Percentiles rank a stretch among this genome's conserved stretches.
Evolutionary conservation across 2,113 vertebrate species (phyloP).

Genomic region (Phocoena phocoena): DNA sequence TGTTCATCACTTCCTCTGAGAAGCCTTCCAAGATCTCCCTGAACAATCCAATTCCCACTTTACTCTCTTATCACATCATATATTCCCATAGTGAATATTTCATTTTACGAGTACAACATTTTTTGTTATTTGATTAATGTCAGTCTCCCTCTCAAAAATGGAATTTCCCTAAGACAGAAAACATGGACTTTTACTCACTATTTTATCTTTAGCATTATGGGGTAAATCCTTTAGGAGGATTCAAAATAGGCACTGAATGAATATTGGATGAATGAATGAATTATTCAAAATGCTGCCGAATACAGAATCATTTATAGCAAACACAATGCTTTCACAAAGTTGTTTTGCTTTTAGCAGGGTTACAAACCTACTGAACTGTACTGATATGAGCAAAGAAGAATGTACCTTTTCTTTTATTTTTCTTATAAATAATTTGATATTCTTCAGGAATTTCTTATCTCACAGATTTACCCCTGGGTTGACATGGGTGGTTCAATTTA

Average conservation of each 20-base stretch:
- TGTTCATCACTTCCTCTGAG: background rate
- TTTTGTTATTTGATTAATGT: background rate
- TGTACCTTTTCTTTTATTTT: background rate
- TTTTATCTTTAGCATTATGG: background rate
- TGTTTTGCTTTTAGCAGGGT: background rate
- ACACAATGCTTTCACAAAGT: background rate
- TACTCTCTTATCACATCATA: background rate
- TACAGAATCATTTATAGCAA: background rate
- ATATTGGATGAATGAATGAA: slow-evolving; percentile 36
- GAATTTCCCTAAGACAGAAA: background rate
- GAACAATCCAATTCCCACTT: background rate
- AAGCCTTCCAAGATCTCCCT: background rate
- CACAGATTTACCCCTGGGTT: background rate
- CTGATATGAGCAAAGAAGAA: background rate
- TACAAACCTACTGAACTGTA: background rate
- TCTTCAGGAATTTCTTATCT: background rate
- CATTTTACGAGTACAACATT: background rate
- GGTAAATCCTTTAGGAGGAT: background rate
- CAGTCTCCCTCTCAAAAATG: background rate
- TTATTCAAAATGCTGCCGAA: slow-evolving; percentile 26
- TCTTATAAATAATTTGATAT: background rate
- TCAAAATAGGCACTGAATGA: slow-evolving; percentile 24
- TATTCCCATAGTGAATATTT: background rate
- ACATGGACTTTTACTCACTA: background rate
- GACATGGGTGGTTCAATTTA: background rate